phyloP scores from a whole-genome alignment of 2,113 vertebrate species.

The Climacteris rufus region DNA sequence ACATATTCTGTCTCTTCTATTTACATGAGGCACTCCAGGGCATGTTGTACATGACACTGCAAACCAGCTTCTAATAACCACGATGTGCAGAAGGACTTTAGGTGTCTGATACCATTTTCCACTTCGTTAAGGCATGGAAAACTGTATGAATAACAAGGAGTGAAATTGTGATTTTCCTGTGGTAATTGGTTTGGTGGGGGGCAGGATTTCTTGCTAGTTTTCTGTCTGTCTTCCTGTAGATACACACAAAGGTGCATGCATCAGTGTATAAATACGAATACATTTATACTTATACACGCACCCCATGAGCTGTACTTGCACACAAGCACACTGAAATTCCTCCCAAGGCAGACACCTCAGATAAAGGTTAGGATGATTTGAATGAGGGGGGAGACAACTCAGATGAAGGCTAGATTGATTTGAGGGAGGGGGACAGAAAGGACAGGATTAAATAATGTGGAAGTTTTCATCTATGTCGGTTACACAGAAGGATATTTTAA shows the following conservation, averaged over 20 bases:
- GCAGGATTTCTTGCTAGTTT: background rate
- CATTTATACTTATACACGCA: background rate
- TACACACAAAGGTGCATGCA: background rate
- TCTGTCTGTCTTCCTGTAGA: background rate
- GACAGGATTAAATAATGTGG: background rate
- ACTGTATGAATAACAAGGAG: background rate
- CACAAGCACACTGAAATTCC: background rate
- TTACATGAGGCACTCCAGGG: background rate
- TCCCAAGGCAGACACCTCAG: background rate
- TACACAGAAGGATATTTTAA: background rate
- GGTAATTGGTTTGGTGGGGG: background rate
- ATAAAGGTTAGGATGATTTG: background rate
- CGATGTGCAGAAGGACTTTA: background rate
- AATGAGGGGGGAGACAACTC: background rate
- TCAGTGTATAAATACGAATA: background rate
- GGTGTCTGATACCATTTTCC: background rate
- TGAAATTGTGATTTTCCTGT: background rate
- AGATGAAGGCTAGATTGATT: background rate
- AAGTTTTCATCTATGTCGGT: background rate
- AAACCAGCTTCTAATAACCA: background rate
- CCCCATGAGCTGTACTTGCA: background rate
- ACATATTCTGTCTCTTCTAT: background rate
- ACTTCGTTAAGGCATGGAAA: background rate
- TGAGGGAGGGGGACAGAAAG: background rate
- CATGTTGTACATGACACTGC: background rate